Evolutionary conservation across 2,888 invertebrate species (phyloP), one percentile per base, ranked within the genome.

Genomic region (Eristalis intricaria): DNA sequence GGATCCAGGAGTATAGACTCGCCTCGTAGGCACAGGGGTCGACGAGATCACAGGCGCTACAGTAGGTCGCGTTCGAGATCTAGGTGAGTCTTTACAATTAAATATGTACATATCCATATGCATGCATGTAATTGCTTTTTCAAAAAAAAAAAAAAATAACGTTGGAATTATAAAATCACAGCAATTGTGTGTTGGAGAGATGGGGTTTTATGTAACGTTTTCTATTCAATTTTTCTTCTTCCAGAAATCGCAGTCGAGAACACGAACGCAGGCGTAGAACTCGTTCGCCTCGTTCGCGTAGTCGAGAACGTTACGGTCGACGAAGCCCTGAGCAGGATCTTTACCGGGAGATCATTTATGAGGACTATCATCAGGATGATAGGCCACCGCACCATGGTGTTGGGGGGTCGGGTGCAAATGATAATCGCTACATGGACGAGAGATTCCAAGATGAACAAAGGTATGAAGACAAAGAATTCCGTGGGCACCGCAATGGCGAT

Each of bases 31-130:
- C 89, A 90, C 63, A 87, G 89, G 88, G 89, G 81, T 77, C 89
- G 90, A 7, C 89, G 91, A 38, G 91, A 91, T 38, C 91, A 91
- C 79, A 90, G 91, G 23, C 91, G 92, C 22, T 91, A 92, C 43
- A 92, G 93, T 80, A 90, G 92, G 32, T 93, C 93, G 29, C 91
- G 93, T 29, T 93, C 93, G 23, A 90, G 92, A 32, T 93, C 93
- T 75, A 90, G 90, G 90, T 87, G 71, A 7, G 50, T 90, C 78
- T 19, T 23, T 7, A 65, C 58, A 40, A 60, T 35, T 66, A 32
- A 32, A 29, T 69, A 56, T 60, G 38, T 60, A 50, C 19, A 10
- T 40, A 19, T n/a, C n/a, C n/a, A n/a, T 56, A 7, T 23, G 22
- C 40, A 56, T 7, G 77, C 23, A 32, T 40, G 8, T 56, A 19